phyloP scores from a whole-genome alignment of 2,113 vertebrate species.

The Ardeotis arabs region DNA sequence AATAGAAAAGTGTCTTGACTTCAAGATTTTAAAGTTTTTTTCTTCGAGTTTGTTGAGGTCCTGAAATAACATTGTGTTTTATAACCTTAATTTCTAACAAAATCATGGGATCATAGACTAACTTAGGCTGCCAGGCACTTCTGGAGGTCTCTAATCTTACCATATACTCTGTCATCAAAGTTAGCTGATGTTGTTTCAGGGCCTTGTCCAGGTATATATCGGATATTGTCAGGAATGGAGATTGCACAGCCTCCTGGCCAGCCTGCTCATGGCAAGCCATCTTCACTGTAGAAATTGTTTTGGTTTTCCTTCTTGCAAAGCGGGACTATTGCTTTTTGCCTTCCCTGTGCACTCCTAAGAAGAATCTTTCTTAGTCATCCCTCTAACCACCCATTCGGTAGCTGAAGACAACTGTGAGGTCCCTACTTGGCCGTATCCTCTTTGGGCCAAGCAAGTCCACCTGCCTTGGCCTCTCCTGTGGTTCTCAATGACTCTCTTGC shows the following conservation, averaged over 20 bases:
- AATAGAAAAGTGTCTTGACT: accelerated
- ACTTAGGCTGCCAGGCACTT: neutral
- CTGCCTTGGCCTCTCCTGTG: neutral
- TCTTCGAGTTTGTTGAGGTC: neutral
- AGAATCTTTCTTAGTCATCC: neutral
- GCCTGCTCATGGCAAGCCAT: neutral
- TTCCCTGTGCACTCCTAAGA: neutral
- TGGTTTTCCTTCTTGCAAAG: neutral
- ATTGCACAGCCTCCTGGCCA: neutral
- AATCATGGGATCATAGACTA: neutral
- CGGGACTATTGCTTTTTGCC: neutral
- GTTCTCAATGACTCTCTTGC: neutral
- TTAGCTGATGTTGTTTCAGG: neutral
- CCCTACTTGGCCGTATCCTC: neutral
- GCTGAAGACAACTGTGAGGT: neutral
- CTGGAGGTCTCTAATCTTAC: neutral
- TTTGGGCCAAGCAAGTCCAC: neutral
- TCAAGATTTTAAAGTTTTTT: neutral
- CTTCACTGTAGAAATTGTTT: neutral
- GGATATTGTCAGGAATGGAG: neutral
- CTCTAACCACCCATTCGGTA: accelerated
- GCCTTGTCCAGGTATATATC: neutral
- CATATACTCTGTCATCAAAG: neutral
- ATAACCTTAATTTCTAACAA: neutral
- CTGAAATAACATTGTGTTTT: neutral